Conservation (phyloP, 2,888 invertebrate species). For the Pasiphila rectangulata region DNA sequence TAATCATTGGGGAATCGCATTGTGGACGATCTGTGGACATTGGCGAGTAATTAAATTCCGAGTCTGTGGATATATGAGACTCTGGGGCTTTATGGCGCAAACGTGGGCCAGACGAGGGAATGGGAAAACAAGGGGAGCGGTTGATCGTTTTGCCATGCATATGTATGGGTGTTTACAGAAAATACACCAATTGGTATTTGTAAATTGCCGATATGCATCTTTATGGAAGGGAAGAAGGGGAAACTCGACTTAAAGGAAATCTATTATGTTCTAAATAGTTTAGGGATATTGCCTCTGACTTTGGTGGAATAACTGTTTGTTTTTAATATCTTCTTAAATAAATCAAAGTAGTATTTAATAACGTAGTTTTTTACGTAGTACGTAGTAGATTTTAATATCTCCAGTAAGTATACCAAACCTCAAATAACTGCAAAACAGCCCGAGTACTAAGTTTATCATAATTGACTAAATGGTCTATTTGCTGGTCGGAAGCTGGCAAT, state of each 20-base stretch:
- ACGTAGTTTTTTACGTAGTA: no score
- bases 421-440: no score
- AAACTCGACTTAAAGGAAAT: neutral
- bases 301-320: no score
- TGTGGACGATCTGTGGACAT: constrained; percentile 56
- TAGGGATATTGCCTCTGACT: no score
- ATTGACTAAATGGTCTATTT: constrained; percentile 30
- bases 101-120: constrained; percentile 39
- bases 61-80: constrained; percentile 28
- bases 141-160: constrained; percentile 20
- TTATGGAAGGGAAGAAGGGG: neutral
- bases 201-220: constrained; percentile 6
- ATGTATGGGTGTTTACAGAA: constrained; percentile 7
- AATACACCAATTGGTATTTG: constrained; percentile 8
- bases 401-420: no score
- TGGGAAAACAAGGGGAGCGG: constrained; percentile 48
- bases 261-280: neutral
- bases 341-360: no score
- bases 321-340: no score
- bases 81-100: constrained; percentile 46
- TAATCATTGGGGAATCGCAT: constrained; percentile 38
- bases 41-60: constrained; percentile 69
- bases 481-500: constrained; percentile 47
- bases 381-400: no score
- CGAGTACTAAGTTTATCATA: constrained; percentile 1